Conservation (phyloP, 1,140 invertebrate genomes). For the Dreissena polymorpha region DNA sequence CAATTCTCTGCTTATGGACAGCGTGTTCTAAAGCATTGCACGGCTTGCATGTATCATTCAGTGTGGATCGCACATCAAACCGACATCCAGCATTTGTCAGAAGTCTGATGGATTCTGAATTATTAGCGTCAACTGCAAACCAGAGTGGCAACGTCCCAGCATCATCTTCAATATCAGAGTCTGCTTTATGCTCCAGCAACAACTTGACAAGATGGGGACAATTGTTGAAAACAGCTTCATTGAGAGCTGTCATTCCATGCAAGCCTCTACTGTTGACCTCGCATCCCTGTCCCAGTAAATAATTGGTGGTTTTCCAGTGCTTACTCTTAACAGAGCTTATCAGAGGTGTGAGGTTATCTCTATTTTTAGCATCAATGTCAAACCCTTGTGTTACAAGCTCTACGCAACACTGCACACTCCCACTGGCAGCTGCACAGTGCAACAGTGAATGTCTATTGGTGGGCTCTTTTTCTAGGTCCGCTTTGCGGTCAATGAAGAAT, state of each 20-base stretch:
- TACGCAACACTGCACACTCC: slow-evolving; percentile 72
- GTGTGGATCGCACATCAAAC: slow-evolving; percentile 64
- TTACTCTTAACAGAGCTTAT: slow-evolving; percentile 71
- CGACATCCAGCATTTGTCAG: slow-evolving; percentile 67
- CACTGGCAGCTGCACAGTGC: slow-evolving; percentile 75
- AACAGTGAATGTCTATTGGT: slow-evolving; percentile 73
- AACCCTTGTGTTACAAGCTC: slow-evolving; percentile 70
- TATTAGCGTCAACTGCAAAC: slow-evolving; percentile 70
- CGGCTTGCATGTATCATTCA: slow-evolving; percentile 65
- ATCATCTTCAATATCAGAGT: slow-evolving; percentile 71
- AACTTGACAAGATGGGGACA: slow-evolving; percentile 65
- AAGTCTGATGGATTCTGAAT: slow-evolving; percentile 66
- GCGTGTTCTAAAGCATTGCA: slow-evolving; percentile 70
- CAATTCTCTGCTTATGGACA: slow-evolving; percentile 66
- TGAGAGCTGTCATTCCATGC: slow-evolving; percentile 73
- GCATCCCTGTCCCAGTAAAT: slow-evolving; percentile 68
- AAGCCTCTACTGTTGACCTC: slow-evolving; percentile 62
- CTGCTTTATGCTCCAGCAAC: slow-evolving; percentile 67
- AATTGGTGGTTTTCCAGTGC: slow-evolving; percentile 65
- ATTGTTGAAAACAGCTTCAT: slow-evolving; percentile 72
- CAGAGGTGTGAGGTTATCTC: slow-evolving; percentile 73
- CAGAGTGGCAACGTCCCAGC: slow-evolving; percentile 71
- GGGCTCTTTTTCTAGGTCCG: slow-evolving; percentile 67
- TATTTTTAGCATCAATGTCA: slow-evolving; percentile 73
- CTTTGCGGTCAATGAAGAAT: slow-evolving; percentile 69